Percentiles rank a stretch among this genome's conserved stretches.
Conservation (phyloP, 2,797 vertebrate species). For the Danio jaintianensis region DNA sequence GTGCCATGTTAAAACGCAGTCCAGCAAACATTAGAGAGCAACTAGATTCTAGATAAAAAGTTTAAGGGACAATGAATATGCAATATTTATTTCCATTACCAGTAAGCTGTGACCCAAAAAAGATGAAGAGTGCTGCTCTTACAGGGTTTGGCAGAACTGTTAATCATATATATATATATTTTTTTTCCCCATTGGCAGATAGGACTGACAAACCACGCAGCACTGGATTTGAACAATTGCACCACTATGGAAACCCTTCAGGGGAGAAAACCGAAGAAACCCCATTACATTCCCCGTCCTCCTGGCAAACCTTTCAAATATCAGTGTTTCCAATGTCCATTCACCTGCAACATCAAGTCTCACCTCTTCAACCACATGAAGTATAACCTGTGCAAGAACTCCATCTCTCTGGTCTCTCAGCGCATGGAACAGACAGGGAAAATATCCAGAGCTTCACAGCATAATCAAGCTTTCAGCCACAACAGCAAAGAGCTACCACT, state of each 20-base stretch:
- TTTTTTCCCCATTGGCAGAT: constrained; percentile 54
- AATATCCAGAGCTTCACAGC: constrained; percentile 67
- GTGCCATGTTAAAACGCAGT: constrained; percentile 23
- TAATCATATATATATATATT: neutral
- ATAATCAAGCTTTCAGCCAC: constrained; percentile 62
- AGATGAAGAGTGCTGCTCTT: neutral
- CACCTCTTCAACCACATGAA: constrained; percentile 99
- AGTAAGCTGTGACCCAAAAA: neutral
- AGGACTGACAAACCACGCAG: constrained; percentile 17
- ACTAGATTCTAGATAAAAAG: constrained; percentile 47
- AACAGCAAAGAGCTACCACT: neutral
- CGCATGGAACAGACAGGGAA: constrained; percentile 79
- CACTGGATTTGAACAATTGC: constrained; percentile 12
- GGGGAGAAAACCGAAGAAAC: constrained; percentile 96
- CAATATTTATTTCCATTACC: neutral
- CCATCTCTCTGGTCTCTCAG: constrained; percentile 91
- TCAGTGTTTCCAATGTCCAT: constrained; percentile 99
- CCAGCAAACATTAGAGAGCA: constrained; percentile 47
- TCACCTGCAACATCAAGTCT: constrained; percentile 98
- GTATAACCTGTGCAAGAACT: constrained; percentile 97
- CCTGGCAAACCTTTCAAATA: constrained; percentile 98
- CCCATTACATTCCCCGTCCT: constrained; percentile 96
- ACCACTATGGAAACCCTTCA: constrained; percentile 85
- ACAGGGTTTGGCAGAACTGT: constrained; percentile 8
- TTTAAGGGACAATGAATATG: neutral